These are phyloP conservation scores for Siniperca chuatsi DNA, from an alignment of 2,113 vertebrate species.

Conservation along the genomic window DNA sequence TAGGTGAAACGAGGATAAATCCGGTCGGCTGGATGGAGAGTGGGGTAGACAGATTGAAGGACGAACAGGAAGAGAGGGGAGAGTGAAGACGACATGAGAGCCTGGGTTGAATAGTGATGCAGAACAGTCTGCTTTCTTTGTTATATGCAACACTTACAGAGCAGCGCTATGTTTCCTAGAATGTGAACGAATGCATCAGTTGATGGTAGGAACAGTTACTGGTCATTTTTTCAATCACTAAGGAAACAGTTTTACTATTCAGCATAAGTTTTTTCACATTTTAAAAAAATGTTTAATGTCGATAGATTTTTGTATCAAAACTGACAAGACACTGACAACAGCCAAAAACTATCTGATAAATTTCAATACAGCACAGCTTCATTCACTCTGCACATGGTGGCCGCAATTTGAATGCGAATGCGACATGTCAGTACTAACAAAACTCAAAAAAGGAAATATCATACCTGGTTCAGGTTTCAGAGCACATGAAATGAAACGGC, in stretches of 20 bases:
- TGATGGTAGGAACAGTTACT: neutral
- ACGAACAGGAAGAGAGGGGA: slow-evolving; percentile 3
- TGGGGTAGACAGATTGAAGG: slow-evolving; percentile 9
- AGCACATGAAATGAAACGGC: neutral
- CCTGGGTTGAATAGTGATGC: slow-evolving; percentile 27
- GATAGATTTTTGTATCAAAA: neutral
- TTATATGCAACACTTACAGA: neutral
- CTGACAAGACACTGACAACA: neutral
- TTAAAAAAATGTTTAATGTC: neutral
- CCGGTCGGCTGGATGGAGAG: slow-evolving; percentile 12
- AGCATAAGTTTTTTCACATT: neutral
- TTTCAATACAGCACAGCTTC: too few relatives aligned
- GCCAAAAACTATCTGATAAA: neutral
- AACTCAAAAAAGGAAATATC: neutral
- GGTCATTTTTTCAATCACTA: neutral
- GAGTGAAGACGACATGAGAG: neutral
- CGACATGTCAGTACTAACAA: neutral
- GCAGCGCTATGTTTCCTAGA: neutral
- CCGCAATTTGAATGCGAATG: too few relatives aligned
- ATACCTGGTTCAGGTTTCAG: neutral
- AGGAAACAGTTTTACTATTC: too few relatives aligned
- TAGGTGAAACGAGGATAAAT: slow-evolving; percentile 53
- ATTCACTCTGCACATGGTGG: too few relatives aligned
- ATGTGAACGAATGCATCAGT: neutral
- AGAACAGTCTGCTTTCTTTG: slow-evolving; percentile 16